A percentile compares a stretch with the other conserved stretches of the same genome.
Conservation (phyloP, 2,797 vertebrate species). For the Fratercula arctica region DNA sequence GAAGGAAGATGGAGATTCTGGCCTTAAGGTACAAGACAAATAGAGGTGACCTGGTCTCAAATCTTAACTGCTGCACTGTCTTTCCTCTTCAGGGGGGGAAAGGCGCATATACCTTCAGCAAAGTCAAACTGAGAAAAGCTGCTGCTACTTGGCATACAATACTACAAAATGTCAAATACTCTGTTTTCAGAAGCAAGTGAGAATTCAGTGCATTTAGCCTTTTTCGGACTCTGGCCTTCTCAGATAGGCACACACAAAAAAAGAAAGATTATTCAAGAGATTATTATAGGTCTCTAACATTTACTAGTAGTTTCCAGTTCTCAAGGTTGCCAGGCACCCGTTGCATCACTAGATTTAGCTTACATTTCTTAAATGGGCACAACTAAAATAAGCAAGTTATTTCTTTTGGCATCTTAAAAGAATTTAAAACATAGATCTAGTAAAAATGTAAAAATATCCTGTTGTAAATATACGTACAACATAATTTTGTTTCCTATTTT, state of each 20-base stretch:
- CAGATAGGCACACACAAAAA: background rate
- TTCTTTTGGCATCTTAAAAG: constrained; percentile 11
- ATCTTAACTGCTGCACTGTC: background rate
- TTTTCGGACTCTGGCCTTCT: background rate
- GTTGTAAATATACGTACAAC: background rate
- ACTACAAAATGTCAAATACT: background rate
- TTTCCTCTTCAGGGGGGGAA: background rate
- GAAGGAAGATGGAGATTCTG: background rate
- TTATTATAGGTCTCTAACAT: background rate
- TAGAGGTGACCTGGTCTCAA: background rate
- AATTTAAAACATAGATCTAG: background rate
- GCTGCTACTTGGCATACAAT: background rate
- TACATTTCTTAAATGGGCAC: constrained; percentile 22
- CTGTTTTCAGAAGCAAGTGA: background rate
- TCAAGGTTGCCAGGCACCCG: constrained; percentile 21
- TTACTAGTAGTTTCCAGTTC: background rate
- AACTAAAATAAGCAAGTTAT: constrained; percentile 24
- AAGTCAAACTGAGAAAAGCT: background rate
- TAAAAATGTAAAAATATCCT: background rate
- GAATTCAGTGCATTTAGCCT: background rate
- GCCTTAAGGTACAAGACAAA: background rate
- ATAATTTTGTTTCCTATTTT: background rate
- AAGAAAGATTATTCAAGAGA: background rate
- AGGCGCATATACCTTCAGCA: background rate
- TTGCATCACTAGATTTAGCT: constrained; percentile 2